Percentiles rank a stretch among this genome's conserved stretches.
Evolutionary conservation across 92 coral and sea anemone genomes (phyloP).

Genomic region (Zoanthus sansibaricus): DNA sequence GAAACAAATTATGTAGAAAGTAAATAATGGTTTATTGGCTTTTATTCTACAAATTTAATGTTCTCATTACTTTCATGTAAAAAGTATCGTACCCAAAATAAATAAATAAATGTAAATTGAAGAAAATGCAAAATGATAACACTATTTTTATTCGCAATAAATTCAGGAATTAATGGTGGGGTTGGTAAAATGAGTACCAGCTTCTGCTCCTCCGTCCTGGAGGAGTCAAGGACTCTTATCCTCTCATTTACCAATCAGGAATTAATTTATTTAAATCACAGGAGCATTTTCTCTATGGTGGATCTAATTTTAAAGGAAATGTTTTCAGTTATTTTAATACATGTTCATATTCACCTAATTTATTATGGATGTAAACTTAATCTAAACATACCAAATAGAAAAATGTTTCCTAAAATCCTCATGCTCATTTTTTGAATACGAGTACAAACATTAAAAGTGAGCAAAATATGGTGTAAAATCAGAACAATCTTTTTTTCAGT

Average conservation of each 20-base stretch:
- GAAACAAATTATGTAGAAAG: slow-evolving; percentile 14
- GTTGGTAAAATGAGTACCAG: too few species aligned
- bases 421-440: neutral
- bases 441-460: neutral
- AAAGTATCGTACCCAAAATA: neutral
- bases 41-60: slow-evolving; percentile 13
- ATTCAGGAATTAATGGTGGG: neutral
- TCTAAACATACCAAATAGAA: slow-evolving; percentile 29
- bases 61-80: slow-evolving; percentile 9
- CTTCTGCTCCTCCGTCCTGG: too few species aligned
- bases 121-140: neutral
- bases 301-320: slow-evolving; percentile 4
- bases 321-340: slow-evolving; percentile 34
- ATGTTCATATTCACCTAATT: slow-evolving; percentile 48
- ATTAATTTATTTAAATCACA: neutral
- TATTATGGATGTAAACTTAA: slow-evolving; percentile 37
- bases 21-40: slow-evolving; percentile 10
- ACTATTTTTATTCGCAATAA: neutral
- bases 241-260: neutral
- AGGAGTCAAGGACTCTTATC: too few species aligned
- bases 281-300: slow-evolving; percentile 10
- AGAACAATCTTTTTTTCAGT: neutral
- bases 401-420: slow-evolving; percentile 5
- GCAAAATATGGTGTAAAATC: neutral
- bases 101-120: neutral